A percentile compares a stretch with the other conserved stretches of the same genome.
Evolutionary conservation across 2,113 vertebrate genomes (phyloP).

Genomic region (Archilochus colubris): DNA sequence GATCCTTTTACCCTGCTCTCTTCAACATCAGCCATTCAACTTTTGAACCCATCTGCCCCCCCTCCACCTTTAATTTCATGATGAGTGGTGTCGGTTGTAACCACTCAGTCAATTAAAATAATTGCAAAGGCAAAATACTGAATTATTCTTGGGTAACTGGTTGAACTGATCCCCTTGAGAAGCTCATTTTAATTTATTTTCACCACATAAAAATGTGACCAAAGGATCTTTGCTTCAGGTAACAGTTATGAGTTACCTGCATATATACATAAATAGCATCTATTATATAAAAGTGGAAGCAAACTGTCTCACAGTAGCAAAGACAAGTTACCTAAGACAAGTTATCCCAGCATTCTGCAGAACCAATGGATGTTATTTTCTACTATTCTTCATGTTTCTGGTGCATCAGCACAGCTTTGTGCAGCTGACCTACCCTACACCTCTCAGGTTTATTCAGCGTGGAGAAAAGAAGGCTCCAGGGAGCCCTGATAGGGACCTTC

Average conservation of each 20-base stretch:
- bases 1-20: not conserved
- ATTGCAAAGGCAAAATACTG: not conserved
- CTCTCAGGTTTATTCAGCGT: not conserved
- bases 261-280: not conserved
- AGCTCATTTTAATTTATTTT: not conserved
- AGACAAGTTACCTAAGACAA: not conserved
- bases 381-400: not conserved
- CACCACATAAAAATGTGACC: not conserved
- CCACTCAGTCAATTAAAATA: not conserved
- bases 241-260: not conserved
- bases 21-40: not conserved
- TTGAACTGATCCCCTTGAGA: not conserved
- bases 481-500: too few species aligned
- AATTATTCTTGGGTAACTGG: not conserved
- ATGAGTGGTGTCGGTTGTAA: not conserved
- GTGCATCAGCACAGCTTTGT: not conserved
- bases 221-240: not conserved
- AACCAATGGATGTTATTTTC: not conserved
- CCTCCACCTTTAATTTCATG: not conserved
- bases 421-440: not conserved
- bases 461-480: too few species aligned
- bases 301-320: rapidly evolving
- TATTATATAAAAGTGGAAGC: not conserved
- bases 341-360: not conserved
- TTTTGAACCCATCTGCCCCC: not conserved